Evolutionary conservation across 2,888 invertebrate species (phyloP), one percentile per base, ranked within the genome.

Genomic region (Cryptocheilus praepositus): DNA sequence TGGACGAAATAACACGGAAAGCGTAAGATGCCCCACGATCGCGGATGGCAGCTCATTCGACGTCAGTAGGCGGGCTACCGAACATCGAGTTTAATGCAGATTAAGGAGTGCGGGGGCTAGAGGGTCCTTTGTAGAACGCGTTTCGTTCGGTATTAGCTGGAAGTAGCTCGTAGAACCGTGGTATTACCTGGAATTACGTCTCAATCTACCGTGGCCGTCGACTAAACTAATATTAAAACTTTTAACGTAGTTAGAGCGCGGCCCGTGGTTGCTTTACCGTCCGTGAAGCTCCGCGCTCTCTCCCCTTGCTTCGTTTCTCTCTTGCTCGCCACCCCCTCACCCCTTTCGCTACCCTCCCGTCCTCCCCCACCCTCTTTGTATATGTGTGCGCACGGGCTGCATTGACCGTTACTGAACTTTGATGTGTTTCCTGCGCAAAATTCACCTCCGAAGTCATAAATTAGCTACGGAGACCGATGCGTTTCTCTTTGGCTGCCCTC

Each of bases 151-250:
- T 86, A 86, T 86, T 86, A 85, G 84, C 84, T 85, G 81, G 85
- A 86, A 86, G 86, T 86, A 87, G 85, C 85, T 86, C 83, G 85
- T 84, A 86, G 84, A 86, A 83, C 81, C 85, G 79, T 85, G 85
- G 87, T 89, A 89, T 88, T 89, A 88, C 87, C 88, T 88, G 88
- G 83, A 86, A 88, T 89, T 89, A 88, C 88, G 87, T 89, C 88
- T 89, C 88, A 88, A 89, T 89, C 88, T 89, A 88, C 87, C 88
- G 83, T 87, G 86, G 87, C 86, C 88, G 86, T 86, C 86, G 87
- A 89, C 88, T 89, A 89, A 89, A 89, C 88, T 89, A 88, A 89
- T 89, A 89, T 89, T 89, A 89, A 89, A 89, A 89, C 84, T 89
- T 89, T 89, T 88, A 89, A 89, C 88, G 85, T 87, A 86, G 88